These are phyloP conservation scores for Triplophysa siluroides DNA, from an alignment of 2,113 vertebrate species.

Conservation along the genomic window DNA sequence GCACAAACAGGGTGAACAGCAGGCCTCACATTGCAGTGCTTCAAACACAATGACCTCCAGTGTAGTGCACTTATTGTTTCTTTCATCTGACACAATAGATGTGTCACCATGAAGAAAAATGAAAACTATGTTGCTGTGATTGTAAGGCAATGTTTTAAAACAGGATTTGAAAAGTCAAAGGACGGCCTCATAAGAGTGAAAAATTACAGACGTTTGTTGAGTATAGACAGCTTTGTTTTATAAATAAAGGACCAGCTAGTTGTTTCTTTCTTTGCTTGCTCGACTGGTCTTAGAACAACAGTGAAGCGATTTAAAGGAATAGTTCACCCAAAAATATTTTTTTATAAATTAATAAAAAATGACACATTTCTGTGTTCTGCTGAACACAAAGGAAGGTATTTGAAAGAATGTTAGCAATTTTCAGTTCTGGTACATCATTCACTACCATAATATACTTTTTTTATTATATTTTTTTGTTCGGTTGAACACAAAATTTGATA, in stretches of 20 bases:
- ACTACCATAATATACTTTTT: no score
- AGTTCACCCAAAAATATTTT: no score
- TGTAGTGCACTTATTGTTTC: neutral
- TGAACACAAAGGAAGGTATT: no score
- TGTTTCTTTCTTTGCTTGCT: neutral
- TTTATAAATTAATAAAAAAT: no score
- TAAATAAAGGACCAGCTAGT: no score
- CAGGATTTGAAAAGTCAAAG: neutral
- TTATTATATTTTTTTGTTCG: no score
- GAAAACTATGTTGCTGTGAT: neutral
- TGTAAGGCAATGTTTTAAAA: neutral
- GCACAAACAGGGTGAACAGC: constrained; percentile 23
- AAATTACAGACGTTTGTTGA: no score
- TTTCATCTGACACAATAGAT: neutral
- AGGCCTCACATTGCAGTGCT: neutral
- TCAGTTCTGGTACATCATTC: no score
- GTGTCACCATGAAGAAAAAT: neutral
- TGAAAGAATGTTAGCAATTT: no score
- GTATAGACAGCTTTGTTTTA: neutral
- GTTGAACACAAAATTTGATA: no score
- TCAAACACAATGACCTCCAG: constrained; percentile 8
- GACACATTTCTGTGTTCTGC: no score
- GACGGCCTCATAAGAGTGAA: neutral
- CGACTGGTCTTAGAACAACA: neutral
- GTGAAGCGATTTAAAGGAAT: neutral